phyloP scores from a whole-genome alignment of 2,888 invertebrate genomes.

The Oscheius sp. region DNA sequence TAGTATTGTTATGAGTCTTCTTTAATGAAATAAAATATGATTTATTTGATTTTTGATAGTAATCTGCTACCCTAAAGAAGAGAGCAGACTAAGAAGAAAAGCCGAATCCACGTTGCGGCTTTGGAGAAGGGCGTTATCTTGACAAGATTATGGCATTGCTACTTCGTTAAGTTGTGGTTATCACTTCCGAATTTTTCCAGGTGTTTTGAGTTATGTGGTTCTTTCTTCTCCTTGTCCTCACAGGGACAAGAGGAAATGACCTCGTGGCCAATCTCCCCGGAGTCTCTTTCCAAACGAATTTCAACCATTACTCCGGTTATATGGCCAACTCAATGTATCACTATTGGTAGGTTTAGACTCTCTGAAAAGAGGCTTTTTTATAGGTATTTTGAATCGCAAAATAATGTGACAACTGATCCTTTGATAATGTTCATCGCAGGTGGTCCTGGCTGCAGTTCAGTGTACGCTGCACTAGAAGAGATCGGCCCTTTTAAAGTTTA shows the following conservation, averaged over 20 bases:
- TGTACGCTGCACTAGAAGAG: slow-evolving; percentile 46
- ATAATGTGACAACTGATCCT: slow-evolving; percentile 32
- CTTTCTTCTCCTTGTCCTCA: not conserved
- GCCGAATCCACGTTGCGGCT: no score
- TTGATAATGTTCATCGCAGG: slow-evolving; percentile 49
- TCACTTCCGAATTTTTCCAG: not conserved
- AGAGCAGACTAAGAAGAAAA: not conserved
- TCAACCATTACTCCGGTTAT: slow-evolving; percentile 56
- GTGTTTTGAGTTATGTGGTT: not conserved
- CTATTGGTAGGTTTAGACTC: slow-evolving; percentile 35
- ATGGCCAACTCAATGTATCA: slow-evolving; percentile 44
- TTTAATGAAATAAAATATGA: no score
- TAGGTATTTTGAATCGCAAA: slow-evolving; percentile 55
- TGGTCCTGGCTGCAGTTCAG: slow-evolving; percentile 51
- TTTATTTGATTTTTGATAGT: no score
- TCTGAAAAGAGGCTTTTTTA: not conserved
- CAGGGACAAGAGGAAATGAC: not conserved
- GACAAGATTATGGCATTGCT: no score
- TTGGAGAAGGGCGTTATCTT: no score
- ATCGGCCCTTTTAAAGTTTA: slow-evolving; percentile 44
- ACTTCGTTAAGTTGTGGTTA: not conserved
- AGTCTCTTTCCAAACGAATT: slow-evolving; percentile 44
- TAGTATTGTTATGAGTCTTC: no score
- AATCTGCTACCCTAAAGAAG: no score
- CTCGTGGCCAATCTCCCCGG: slow-evolving; percentile 41